Conservation (phyloP, 2,113 vertebrate species). For the Ptyas mucosa region DNA sequence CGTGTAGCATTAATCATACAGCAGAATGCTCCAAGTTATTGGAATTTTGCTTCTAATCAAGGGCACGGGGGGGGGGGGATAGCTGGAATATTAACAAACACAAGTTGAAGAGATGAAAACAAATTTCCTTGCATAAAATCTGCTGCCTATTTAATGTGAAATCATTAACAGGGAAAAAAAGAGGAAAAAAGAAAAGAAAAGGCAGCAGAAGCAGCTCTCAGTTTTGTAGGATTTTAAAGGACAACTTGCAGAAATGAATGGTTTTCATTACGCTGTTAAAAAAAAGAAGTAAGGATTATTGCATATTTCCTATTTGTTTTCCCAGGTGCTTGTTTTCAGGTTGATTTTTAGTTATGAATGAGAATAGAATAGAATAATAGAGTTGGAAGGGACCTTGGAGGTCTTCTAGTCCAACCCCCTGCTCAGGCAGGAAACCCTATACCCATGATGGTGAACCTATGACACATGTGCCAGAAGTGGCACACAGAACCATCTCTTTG, state of each 20-base stretch:
- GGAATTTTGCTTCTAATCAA: conserved; percentile 36
- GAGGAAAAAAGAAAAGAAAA: neutral
- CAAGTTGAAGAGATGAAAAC: neutral
- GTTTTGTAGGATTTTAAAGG: neutral
- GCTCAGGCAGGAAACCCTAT: too few relatives aligned
- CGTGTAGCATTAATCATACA: neutral
- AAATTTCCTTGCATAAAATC: neutral
- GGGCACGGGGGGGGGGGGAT: neutral
- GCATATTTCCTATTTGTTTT: conserved; percentile 5
- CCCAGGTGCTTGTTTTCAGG: conserved; percentile 4
- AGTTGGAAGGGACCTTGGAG: too few relatives aligned
- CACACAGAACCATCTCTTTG: too few relatives aligned
- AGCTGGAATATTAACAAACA: neutral
- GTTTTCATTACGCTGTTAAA: neutral
- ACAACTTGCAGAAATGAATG: neutral
- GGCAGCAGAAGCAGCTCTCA: neutral
- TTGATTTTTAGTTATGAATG: neutral
- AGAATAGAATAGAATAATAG: too few relatives aligned
- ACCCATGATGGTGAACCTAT: too few relatives aligned
- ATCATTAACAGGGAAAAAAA: neutral
- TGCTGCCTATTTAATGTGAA: neutral
- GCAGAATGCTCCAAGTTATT: neutral
- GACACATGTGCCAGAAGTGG: too few relatives aligned
- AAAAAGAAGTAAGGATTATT: neutral
- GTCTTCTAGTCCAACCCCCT: too few relatives aligned